Evolutionary conservation across 2,888 invertebrate species (phyloP).

Genomic region (Andrena camellia): DNA sequence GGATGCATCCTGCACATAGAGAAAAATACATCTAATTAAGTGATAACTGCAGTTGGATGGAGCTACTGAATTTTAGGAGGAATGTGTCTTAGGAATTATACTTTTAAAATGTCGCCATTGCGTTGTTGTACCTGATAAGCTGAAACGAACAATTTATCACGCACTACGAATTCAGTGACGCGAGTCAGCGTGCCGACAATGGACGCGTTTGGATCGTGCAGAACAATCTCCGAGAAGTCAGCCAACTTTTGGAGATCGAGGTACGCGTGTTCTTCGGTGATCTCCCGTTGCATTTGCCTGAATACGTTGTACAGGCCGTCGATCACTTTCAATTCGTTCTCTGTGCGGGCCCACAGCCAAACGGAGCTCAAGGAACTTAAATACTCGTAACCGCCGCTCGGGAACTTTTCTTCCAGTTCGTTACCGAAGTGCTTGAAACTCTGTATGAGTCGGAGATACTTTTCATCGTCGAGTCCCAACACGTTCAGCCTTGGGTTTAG

Average conservation of each 20-base stretch:
- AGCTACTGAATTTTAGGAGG: background rate
- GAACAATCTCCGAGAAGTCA: conserved; percentile 89
- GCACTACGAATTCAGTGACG: conserved; percentile 88
- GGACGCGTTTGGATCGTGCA: conserved; percentile 88
- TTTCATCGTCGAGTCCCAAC: conserved; percentile 67
- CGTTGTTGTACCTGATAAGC: conserved; percentile 87
- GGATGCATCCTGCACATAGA: conserved; percentile 88
- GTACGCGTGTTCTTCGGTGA: conserved; percentile 79
- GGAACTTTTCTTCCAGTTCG: conserved; percentile 83
- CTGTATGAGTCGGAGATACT: conserved; percentile 87
- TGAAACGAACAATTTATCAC: conserved; percentile 89
- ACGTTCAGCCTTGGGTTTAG: conserved; percentile 78
- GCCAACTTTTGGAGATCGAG: conserved; percentile 86
- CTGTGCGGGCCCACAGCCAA: conserved; percentile 89
- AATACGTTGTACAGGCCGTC: conserved; percentile 90
- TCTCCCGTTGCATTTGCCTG: conserved; percentile 87
- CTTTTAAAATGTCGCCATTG: background rate
- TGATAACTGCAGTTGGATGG: background rate
- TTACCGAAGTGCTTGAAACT: conserved; percentile 87
- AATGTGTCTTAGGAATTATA: background rate
- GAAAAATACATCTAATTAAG: conserved; percentile 6
- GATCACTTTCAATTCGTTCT: conserved; percentile 88
- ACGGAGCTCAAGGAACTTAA: conserved; percentile 81
- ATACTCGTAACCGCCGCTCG: conserved; percentile 62
- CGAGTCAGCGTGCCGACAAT: conserved; percentile 87